A percentile compares a stretch with the other conserved stretches of the same genome.
Evolutionary conservation across 64 coral and sea anemone species (phyloP).

Genomic region (Anthopleura sola): DNA sequence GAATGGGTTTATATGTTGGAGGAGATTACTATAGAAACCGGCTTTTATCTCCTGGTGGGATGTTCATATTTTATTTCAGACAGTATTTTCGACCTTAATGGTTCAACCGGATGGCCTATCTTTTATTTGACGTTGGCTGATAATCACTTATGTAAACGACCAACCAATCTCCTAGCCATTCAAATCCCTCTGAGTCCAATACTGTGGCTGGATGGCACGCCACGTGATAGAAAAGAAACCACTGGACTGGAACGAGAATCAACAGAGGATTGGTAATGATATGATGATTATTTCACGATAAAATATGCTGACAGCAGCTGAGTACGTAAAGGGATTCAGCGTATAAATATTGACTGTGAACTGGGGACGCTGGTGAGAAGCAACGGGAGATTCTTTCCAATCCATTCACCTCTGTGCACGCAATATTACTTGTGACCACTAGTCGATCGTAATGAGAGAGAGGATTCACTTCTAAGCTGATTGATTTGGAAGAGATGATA

Average conservation of each 20-base stretch:
- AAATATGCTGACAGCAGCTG: constrained; percentile 24
- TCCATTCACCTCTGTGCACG: neutral
- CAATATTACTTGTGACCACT: neutral
- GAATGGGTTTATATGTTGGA: neutral
- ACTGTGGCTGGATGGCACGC: neutral
- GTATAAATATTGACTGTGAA: constrained; percentile 16
- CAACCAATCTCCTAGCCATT: constrained; percentile 1
- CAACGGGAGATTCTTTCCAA: neutral
- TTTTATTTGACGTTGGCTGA: neutral
- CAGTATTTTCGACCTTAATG: constrained; percentile 23
- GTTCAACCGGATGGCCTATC: neutral
- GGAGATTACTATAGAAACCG: neutral
- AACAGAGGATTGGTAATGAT: constrained; percentile 12
- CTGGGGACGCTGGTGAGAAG: neutral
- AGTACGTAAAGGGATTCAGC: neutral
- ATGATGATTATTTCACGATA: constrained; percentile 8
- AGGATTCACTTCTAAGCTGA: neutral
- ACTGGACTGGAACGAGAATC: constrained; percentile 1
- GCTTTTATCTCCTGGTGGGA: constrained; percentile 11
- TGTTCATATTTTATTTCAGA: constrained; percentile 23
- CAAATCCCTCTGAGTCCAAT: neutral
- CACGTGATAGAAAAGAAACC: neutral
- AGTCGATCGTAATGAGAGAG: neutral
- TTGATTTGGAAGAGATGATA: neutral
- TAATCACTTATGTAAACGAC: constrained; percentile 20